Base-by-base conservation (phyloP, 1,140 invertebrate species). In the Asbolus verrucosus region DNA sequence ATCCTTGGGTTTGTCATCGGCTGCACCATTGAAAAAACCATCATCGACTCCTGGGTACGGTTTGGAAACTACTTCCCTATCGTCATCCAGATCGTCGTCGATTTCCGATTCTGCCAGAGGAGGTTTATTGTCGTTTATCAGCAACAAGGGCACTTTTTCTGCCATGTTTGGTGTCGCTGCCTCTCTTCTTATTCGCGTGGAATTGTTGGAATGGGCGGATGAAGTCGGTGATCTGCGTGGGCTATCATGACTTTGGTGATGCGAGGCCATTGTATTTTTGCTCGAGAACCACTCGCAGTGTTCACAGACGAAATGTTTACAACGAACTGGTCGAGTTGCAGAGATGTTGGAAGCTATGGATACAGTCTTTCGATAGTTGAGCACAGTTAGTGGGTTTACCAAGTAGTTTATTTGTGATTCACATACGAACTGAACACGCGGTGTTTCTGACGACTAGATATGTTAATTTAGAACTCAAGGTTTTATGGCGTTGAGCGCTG, bases 11-110 rank as follows among this genome's bases (percentile, higher is more conserved):
- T 75, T 46, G n/a, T n/a, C n/a, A 19, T 13, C 16, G 5, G 50
- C 18, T 15, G 46, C 30, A 19, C 24, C 65, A 60, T 16, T 65
- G 59, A 85, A 75, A 30, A 87, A 79, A 6, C 85, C 86, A 79
- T 88, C 85, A 41, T 87, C 86, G 2, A 86, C 81, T 8, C 85
- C 84, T 31, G 79, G 75, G 69, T 80, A 80, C n/a, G 79, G 81
- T 63, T 74, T 65, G 72, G 71, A 78, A 1, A 78, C 79, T 18
- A 78, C 65, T 61, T 80, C 75, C 43, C 79, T 78, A 21, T 82
- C 80, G 39, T 82, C 78, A 2, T 77, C 65, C 14, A 82, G 77
- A 54, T 82, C 77, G 6, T 86, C 84, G 65, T 85, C 84, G 14
- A 80, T 74, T 69, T 85, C 85, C 1, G 80, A 75, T 69, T 81